Evolutionary conservation across 2,113 vertebrate species (phyloP), one percentile per base, ranked within the genome.

Genomic region (Mustela lutreola): DNA sequence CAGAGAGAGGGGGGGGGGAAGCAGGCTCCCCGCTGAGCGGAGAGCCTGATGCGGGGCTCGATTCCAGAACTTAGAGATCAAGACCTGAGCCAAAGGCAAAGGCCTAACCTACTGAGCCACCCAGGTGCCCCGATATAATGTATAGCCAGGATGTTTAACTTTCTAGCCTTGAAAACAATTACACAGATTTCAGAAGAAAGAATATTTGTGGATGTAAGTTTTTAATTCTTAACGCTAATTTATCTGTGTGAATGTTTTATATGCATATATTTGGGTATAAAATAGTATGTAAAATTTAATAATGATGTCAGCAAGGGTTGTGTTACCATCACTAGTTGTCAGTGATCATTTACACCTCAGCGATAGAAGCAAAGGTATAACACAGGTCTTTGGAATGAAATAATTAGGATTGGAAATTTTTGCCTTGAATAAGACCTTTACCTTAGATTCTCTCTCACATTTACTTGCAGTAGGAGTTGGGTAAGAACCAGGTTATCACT

Each of bases 141-240:
- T 62, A 71, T 97, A 53, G 42, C 97, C 97, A 96, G 76, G 97
- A 97, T 70, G 82, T 97, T 98, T 93, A 94, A 96, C 71, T 93
- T 96, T 95, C 50, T n/a, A 95, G 56, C 70, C 91, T 97, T 63
- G 56, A 93, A 93, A 97, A 88, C 39, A 90, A 33, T 83, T 78
- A 22, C 89, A 89, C 91, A 89, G 89, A 86, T 94, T 98, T 96
- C 86, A 94, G 31, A 97, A 94, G 89, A 89, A 96, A 58, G 70
- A 79, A 92, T n/a, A 91, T 86, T 70, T 96, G 50, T 90, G 82
- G 85, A 56, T 73, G 9, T 88, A 93, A 45, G 90, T 95, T 88
- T 98, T 94, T 95, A 93, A 75, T 93, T 97, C 36, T 85, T 94
- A 97, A 99, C 98, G 98, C 98, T 99, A 98, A 97, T 94, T 98